Evolutionary conservation across 2,888 invertebrate genomes (phyloP), one percentile per base, ranked within the genome.

Genomic region (Macaria liturata): DNA sequence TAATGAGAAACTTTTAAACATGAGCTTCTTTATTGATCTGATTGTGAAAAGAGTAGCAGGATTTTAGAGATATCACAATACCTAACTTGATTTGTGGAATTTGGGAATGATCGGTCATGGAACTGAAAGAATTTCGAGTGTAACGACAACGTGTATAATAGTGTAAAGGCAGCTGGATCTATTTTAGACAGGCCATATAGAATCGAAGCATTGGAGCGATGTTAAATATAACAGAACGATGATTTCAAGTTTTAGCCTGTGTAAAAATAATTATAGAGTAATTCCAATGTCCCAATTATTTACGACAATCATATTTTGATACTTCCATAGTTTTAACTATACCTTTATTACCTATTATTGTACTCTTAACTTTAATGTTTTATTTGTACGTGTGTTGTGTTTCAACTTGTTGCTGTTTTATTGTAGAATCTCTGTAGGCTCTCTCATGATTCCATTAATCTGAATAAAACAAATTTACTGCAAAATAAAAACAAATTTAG

Each of bases 291-390:
- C 55, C 59, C 52, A 52, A 59, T 59, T 40, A 34, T 59, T 51
- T 49, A 55, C 45, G 34, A 31, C 44, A 32, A 58, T 8, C 31
- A 32, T 51, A 30, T 20, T 51, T 51, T 59, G 59, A 58, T 59
- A 59, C 49, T 59, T 59, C 59, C 52, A 55, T 59, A 55, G 46
- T 49, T 55, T 55, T 51, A 46, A 54, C n/a, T 32, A n/a, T 50
- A 20, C n/a, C n/a, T n/a, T n/a, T n/a, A n/a, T n/a, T n/a, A n/a
- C 43, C 32, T 44, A 43, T 51, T 51, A 55, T 48, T 37, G 31
- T 46, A 39, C 43, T 50, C 42, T 46, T 34, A 49, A 54, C 32
- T 5, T 42, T 39, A 39, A 57, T 48, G 20, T 46, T 30, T 37
- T 9, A 46, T 47, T 40, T 54, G 9, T 4, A 6, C 20, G 45